Evolutionary conservation across 2,113 vertebrate genomes (phyloP), one percentile per base, ranked within the genome.

Genomic region (Chloropsis cyanopogon): DNA sequence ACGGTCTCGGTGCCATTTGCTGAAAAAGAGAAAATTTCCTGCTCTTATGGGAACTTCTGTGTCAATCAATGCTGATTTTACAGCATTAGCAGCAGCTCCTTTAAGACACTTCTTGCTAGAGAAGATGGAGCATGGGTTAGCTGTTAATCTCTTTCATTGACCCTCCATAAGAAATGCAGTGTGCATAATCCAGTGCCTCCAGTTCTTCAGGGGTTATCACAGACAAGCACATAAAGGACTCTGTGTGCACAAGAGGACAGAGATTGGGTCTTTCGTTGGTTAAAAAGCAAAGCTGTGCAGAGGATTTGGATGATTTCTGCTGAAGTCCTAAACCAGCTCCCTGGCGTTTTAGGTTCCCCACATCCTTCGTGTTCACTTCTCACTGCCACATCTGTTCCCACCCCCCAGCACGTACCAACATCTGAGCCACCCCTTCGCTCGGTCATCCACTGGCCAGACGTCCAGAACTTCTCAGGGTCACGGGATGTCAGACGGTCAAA

Each of bases 391-490:
- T 5, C 17, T 25, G 31, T 69, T 53, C 77, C 76, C 61, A 10
- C 11, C 52, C 35, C 33, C 18, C 31, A 46, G 31, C 56, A 96
- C 98, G 3, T 78, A 99, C 98, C 98, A 13, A 99, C 98, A 66
- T 99, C 99, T 14, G 99, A 99, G 92, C 99, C 98, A 41, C 99
- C 99, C 71, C 94, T 98, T 86, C 98, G 95, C 92, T 99, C 99
- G 0, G 98, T 99, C 99, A 99, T 99, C 99, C 99, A 99, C 96
- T 99, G 99, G 63, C 98, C 98, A 49, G 98, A 99, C 9, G 98
- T 99, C 98, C 99, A 99, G 96, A 99, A 99, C 37, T 56, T 91
- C 50, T 94, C 44, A 23, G 98, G 98, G 28, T 98, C 96, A 20
- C 98, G 97, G 11, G 98, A 96, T 15, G 98, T 99, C 96, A 99